Conservation (phyloP, 1,140 invertebrate genomes). For the Drosophila azteca region DNA sequence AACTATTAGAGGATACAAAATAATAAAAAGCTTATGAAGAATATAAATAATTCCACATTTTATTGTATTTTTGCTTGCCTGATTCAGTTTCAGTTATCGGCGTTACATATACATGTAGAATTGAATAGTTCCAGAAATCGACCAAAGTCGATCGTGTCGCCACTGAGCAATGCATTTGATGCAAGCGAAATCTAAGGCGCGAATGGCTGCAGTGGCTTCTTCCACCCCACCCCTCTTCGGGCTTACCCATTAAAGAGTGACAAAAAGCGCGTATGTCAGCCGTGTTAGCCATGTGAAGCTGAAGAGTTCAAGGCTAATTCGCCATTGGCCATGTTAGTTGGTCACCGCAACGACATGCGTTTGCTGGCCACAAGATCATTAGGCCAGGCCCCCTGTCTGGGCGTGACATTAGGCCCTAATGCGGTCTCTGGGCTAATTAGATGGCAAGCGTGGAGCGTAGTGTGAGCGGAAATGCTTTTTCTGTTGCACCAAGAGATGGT, state of each 20-base stretch:
- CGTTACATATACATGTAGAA: no score
- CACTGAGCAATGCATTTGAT: no score
- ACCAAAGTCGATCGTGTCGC: no score
- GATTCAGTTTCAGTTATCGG: no score
- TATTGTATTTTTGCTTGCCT: no score
- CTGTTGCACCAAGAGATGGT: constrained; percentile 6
- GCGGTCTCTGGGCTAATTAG: constrained; percentile 75
- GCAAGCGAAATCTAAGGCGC: no score
- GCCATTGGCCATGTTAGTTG: constrained; percentile 39
- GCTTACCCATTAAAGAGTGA: not conserved
- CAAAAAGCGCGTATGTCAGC: constrained; percentile 16
- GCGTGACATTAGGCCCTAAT: constrained; percentile 28
- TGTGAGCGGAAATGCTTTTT: constrained; percentile 65
- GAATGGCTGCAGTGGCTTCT: no score
- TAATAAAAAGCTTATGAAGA: no score
- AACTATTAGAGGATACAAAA: no score
- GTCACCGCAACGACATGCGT: constrained; percentile 22
- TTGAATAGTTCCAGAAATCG: no score
- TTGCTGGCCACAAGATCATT: constrained; percentile 42
- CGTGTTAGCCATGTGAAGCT: not conserved
- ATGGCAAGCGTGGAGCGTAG: constrained; percentile 23
- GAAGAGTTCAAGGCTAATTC: constrained; percentile 46
- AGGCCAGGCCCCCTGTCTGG: constrained; percentile 11
- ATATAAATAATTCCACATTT: no score
- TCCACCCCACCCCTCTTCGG: no score